Conservation (phyloP, 2,888 invertebrate species). For the Oscheius sp. region DNA sequence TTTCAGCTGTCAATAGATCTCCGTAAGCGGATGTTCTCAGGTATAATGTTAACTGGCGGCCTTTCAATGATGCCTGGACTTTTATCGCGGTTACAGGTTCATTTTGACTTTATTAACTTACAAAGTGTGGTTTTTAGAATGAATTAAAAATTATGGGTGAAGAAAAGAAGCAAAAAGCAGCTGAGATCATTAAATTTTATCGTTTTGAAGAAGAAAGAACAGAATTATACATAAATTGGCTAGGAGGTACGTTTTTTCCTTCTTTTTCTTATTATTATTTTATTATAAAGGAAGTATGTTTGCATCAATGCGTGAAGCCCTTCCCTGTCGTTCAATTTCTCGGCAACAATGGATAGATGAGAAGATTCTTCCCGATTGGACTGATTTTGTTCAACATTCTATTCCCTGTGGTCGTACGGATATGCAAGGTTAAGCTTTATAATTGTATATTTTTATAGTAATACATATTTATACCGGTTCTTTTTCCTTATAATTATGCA, state of each 20-base stretch:
- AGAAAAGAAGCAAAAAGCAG: slow-evolving; percentile 1
- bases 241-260: slow-evolving; percentile 20
- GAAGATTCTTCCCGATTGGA: slow-evolving; percentile 33
- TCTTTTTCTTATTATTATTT: background rate
- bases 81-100: slow-evolving; percentile 81
- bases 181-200: slow-evolving; percentile 3
- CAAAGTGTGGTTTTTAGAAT: background rate
- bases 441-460: slow-evolving; percentile 6
- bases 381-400: slow-evolving; percentile 33
- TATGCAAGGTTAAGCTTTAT: slow-evolving; percentile 7
- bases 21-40: slow-evolving; percentile 83
- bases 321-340: slow-evolving; percentile 24
- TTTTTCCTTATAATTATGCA: slow-evolving; percentile 1
- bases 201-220: slow-evolving; percentile 6
- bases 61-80: slow-evolving; percentile 87
- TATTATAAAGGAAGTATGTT: slow-evolving; percentile 27
- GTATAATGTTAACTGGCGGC: slow-evolving; percentile 89
- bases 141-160: slow-evolving; percentile 2
- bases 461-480: background rate
- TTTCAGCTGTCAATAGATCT: slow-evolving; percentile 86
- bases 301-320: slow-evolving; percentile 20
- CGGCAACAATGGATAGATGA: slow-evolving; percentile 28
- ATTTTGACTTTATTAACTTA: background rate
- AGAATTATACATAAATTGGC: slow-evolving; percentile 15
- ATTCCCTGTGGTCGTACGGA: slow-evolving; percentile 5